Percentiles rank a stretch among this genome's conserved stretches.
These are phyloP conservation scores for Margaritifera margaritifera DNA, from an alignment of 2,888 invertebrate genomes.

Conservation along the genomic window DNA sequence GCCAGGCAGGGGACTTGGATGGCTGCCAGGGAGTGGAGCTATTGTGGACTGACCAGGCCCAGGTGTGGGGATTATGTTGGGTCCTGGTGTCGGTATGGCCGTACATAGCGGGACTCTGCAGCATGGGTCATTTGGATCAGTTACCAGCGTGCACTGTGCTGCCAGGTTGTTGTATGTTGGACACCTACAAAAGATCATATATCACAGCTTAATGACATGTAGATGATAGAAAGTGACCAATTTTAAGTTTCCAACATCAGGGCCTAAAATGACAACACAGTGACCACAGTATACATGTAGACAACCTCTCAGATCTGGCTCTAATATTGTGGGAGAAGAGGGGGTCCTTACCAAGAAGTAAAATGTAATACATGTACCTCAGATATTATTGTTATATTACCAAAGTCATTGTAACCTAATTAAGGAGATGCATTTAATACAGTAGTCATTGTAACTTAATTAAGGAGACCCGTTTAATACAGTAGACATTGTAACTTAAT, in stretches of 20 bases:
- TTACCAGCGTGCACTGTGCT: constrained; percentile 45
- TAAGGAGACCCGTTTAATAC: too few species aligned
- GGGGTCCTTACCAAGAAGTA: too few species aligned
- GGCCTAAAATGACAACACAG: too few species aligned
- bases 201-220: background rate
- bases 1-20: background rate
- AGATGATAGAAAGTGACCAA: background rate
- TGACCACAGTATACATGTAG: too few species aligned
- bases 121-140: constrained; percentile 53
- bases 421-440: too few species aligned
- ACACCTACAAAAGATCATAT: constrained; percentile 32
- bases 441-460: too few species aligned
- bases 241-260: background rate
- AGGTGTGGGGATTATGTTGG: constrained; percentile 23
- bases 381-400: too few species aligned
- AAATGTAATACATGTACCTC: too few species aligned
- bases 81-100: constrained; percentile 34
- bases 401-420: too few species aligned
- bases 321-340: too few species aligned
- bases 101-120: constrained; percentile 50
- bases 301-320: too few species aligned
- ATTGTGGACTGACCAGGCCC: constrained; percentile 7
- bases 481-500: too few species aligned
- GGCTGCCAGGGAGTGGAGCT: constrained; percentile 5
- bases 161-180: constrained; percentile 41